Percentiles rank a stretch among this genome's conserved stretches.
These are phyloP conservation scores for Thunnus thynnus DNA, from an alignment of 2,113 vertebrate species.

Conservation along the genomic window DNA sequence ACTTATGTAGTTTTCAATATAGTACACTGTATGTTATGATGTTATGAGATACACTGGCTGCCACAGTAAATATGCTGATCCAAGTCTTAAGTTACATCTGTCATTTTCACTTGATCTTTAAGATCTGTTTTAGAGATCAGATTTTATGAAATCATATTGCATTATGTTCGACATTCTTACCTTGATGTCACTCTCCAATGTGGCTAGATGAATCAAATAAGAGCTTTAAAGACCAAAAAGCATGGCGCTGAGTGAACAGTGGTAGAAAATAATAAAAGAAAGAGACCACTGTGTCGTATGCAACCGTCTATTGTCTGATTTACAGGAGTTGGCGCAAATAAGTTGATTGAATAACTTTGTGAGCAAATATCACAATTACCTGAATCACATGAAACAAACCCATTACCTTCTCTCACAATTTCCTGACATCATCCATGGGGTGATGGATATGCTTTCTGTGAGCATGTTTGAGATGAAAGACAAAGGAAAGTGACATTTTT, in stretches of 20 bases:
- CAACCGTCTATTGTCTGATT: background rate
- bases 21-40: background rate
- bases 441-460: slow-evolving; percentile 32
- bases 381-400: background rate
- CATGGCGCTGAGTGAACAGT: background rate
- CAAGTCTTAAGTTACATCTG: slow-evolving; percentile 1
- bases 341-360: background rate
- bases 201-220: background rate
- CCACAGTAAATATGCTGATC: slow-evolving; percentile 3
- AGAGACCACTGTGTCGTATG: background rate
- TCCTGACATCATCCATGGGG: slow-evolving; percentile 29
- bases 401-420: slow-evolving; percentile 17
- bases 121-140: slow-evolving; percentile 1
- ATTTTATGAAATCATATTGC: slow-evolving; percentile 6
- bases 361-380: slow-evolving; percentile 37
- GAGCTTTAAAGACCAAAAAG: slow-evolving; percentile 10
- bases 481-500: slow-evolving; percentile 59
- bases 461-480: slow-evolving; percentile 48
- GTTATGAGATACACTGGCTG: background rate
- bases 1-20: too few relatives aligned
- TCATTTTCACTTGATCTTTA: background rate
- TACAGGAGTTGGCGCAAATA: slow-evolving; percentile 1
- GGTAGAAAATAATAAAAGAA: slow-evolving; percentile 2
- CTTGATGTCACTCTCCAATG: background rate
- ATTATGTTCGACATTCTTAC: background rate